Percentiles rank a stretch among this genome's conserved stretches.
phyloP scores from a whole-genome alignment of 2,888 invertebrate genomes.

The Tiliacea aurago region DNA sequence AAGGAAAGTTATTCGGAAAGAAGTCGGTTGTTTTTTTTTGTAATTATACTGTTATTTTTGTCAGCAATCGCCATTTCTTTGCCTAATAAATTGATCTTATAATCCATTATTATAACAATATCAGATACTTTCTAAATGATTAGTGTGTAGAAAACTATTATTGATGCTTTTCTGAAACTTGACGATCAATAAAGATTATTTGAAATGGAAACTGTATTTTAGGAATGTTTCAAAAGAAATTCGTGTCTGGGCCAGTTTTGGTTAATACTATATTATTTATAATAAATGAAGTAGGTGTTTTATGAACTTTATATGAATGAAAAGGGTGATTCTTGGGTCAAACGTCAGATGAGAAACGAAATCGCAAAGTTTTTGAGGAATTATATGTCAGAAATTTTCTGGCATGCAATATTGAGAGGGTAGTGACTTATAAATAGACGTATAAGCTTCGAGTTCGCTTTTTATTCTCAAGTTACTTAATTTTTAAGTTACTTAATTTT shows the following conservation, averaged over 20 bases:
- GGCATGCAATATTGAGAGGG: constrained; percentile 7
- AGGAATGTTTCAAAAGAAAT: background rate
- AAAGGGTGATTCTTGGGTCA: constrained; percentile 12
- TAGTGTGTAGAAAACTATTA: background rate
- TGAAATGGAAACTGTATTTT: too few species aligned
- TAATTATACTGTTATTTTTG: too few species aligned
- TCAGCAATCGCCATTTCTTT: background rate
- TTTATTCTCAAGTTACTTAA: too few species aligned
- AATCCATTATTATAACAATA: background rate
- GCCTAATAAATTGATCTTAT: too few species aligned
- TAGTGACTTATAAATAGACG: constrained; percentile 16
- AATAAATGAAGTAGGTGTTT: too few species aligned
- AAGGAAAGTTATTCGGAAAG: too few species aligned
- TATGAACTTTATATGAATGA: background rate
- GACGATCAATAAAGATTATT: background rate
- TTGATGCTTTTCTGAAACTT: background rate
- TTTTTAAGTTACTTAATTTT: background rate
- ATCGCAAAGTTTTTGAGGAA: constrained; percentile 32
- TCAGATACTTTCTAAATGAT: background rate
- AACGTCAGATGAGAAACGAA: constrained; percentile 10
- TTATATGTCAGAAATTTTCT: constrained; percentile 34
- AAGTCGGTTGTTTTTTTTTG: too few species aligned
- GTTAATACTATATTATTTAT: too few species aligned
- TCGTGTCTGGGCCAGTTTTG: background rate
- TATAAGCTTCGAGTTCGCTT: background rate